Conservation (phyloP, 2,113 vertebrate species). For the Pseudonaja textilis region DNA sequence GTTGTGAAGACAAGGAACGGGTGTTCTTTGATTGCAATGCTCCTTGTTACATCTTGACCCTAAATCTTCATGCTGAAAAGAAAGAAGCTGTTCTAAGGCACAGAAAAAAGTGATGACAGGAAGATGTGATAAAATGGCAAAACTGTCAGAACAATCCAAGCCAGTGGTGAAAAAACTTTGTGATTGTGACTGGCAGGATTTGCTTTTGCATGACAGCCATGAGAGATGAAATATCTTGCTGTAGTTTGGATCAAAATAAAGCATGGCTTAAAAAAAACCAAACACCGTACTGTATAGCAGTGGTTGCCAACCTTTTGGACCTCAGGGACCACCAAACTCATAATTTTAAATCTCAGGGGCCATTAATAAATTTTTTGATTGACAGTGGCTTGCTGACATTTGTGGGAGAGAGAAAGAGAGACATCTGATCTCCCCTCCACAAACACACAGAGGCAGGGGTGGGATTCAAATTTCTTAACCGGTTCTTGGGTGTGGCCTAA, state of each 20-base stretch:
- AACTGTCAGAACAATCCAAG: conserved; percentile 58
- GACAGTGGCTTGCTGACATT: too few species aligned
- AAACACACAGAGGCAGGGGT: too few species aligned
- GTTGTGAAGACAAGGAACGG: conserved; percentile 13
- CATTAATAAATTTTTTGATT: too few species aligned
- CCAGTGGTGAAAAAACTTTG: conserved; percentile 28
- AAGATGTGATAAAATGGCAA: conserved; percentile 51
- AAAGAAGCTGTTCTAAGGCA: conserved; percentile 27
- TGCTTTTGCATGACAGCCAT: conserved; percentile 36
- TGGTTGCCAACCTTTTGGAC: too few species aligned
- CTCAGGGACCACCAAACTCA: too few species aligned
- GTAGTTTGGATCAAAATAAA: neutral
- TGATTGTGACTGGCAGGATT: conserved; percentile 42
- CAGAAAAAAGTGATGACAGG: conserved; percentile 31
- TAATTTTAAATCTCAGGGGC: too few species aligned
- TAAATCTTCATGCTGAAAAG: neutral
- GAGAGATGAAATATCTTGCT: conserved; percentile 35
- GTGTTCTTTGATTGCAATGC: conserved; percentile 10
- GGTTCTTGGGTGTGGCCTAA: too few species aligned
- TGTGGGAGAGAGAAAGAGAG: too few species aligned
- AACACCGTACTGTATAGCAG: neutral
- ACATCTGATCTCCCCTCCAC: too few species aligned
- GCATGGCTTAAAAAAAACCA: conserved; percentile 9
- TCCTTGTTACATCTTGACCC: conserved; percentile 27
- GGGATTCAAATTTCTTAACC: too few species aligned